These are phyloP conservation scores for Archivesica marissinica DNA, from an alignment of 1,140 invertebrate species.

Conservation along the genomic window DNA sequence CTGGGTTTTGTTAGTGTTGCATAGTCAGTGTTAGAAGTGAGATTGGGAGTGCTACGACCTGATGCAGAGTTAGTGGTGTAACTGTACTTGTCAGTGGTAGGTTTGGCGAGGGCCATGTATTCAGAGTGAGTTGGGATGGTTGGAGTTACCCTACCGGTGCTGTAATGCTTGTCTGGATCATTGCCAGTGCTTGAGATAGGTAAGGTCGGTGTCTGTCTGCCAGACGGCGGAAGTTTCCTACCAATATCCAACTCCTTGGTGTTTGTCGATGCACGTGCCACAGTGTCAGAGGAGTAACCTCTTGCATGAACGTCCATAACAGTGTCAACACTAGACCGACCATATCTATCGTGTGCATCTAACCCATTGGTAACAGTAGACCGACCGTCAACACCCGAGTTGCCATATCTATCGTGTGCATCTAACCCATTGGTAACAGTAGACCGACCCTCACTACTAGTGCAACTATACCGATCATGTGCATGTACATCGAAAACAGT, in stretches of 20 bases:
- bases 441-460: background rate
- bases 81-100: conserved; percentile 45
- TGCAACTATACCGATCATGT: background rate
- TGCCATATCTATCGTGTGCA: no score
- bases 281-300: conserved; percentile 10
- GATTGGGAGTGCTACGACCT: conserved; percentile 29
- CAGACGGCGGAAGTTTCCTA: conserved; percentile 35
- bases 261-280: background rate
- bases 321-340: background rate
- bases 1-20: conserved; percentile 4
- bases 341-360: no score
- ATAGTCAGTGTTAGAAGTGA: conserved; percentile 41
- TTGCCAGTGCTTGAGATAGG: conserved; percentile 12
- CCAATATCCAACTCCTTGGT: conserved; percentile 1
- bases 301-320: background rate
- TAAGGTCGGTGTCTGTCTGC: conserved; percentile 43
- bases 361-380: background rate
- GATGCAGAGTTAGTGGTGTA: background rate
- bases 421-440: background rate
- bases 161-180: background rate
- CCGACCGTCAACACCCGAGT: background rate
- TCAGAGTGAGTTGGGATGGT: conserved; percentile 56
- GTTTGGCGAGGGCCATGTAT: conserved; percentile 44
- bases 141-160: conserved; percentile 35
- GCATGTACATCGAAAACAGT: background rate